Evolutionary conservation across 2,888 invertebrate genomes (phyloP).

Genomic region (Charanyca ferruginea): DNA sequence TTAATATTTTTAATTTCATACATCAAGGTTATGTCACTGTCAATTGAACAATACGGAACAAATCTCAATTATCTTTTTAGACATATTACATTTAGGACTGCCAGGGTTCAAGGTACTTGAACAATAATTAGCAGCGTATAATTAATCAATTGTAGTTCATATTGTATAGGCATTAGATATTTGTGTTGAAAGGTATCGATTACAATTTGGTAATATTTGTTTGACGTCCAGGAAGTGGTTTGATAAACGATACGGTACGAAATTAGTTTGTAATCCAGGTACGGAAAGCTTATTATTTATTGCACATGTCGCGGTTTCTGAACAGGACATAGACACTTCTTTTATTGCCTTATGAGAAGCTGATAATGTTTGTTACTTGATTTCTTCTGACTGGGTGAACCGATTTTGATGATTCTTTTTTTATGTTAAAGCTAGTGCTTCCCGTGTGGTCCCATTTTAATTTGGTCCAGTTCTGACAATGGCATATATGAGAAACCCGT

Average conservation of each 20-base stretch:
- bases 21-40: slow-evolving; percentile 12
- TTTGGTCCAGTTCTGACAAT: no score
- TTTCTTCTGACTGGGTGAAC: no score
- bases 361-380: no score
- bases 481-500: no score
- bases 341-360: no score
- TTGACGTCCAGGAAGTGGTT: slow-evolving; percentile 20
- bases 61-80: slow-evolving; percentile 44
- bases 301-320: neutral
- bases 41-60: slow-evolving; percentile 38
- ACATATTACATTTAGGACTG: slow-evolving; percentile 59
- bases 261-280: neutral
- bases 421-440: no score
- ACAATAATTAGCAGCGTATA: slow-evolving; percentile 65
- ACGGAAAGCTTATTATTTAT: neutral
- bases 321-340: neutral
- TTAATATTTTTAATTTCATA: neutral
- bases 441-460: no score
- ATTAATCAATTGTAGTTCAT: slow-evolving; percentile 65
- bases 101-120: slow-evolving; percentile 70
- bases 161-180: slow-evolving; percentile 25
- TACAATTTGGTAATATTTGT: slow-evolving; percentile 27
- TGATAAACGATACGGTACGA: slow-evolving; percentile 10
- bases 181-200: slow-evolving; percentile 49
- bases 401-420: no score